Conservation (phyloP, 2,888 invertebrate genomes). For the Epinotia demarniana region DNA sequence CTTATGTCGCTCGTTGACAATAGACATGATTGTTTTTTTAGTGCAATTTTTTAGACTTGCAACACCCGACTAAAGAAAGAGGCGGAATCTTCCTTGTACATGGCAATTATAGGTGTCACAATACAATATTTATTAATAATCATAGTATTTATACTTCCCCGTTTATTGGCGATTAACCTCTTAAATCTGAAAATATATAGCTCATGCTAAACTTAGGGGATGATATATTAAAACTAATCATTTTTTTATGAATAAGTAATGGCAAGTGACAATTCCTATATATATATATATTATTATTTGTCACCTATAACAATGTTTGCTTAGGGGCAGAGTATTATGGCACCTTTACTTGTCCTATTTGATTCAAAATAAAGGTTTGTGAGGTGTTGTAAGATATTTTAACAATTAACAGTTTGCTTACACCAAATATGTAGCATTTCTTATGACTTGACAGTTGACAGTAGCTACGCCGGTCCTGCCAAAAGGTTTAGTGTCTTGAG, state of each 20-base stretch:
- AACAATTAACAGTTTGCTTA: slow-evolving; percentile 57
- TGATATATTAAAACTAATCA: background rate
- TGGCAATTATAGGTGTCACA: slow-evolving; percentile 18
- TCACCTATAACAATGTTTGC: background rate
- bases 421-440: slow-evolving; percentile 68
- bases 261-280: background rate
- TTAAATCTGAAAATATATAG: slow-evolving; percentile 22
- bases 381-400: slow-evolving; percentile 58
- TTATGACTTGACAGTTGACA: slow-evolving; percentile 50
- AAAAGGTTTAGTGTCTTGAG: slow-evolving; percentile 62
- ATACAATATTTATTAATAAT: background rate
- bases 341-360: slow-evolving; percentile 4
- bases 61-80: slow-evolving; percentile 52
- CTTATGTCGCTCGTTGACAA: slow-evolving; percentile 66
- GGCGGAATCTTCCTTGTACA: background rate
- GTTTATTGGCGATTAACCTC: slow-evolving; percentile 27
- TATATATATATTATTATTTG: background rate
- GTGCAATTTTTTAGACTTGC: slow-evolving; percentile 65
- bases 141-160: background rate
- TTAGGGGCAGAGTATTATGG: background rate
- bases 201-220: slow-evolving; percentile 7
- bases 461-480: slow-evolving; percentile 54
- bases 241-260: background rate
- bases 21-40: slow-evolving; percentile 62
- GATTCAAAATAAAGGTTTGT: slow-evolving; percentile 32